Conservation (phyloP, 1,140 invertebrate species). For the Cydia fagiglandana region DNA sequence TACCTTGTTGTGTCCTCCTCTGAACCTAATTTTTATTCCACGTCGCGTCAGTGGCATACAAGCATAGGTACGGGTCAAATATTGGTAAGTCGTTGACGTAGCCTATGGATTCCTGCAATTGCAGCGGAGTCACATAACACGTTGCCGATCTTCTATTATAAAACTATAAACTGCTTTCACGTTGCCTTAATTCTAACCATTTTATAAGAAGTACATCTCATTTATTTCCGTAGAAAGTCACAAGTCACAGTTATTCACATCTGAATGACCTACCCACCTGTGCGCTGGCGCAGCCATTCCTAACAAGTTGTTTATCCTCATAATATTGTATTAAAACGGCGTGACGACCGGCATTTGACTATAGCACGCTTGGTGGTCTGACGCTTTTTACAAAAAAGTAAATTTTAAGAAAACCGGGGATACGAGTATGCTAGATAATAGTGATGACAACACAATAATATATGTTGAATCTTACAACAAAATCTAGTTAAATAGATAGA, state of each 20-base stretch:
- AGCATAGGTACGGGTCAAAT: too few relatives aligned
- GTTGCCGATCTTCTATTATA: too few relatives aligned
- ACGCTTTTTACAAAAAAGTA: neutral
- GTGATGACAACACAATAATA: too few relatives aligned
- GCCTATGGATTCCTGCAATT: too few relatives aligned
- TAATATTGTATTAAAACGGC: slow-evolving; percentile 55
- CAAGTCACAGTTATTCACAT: neutral
- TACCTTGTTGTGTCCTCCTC: too few relatives aligned
- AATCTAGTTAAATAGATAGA: too few relatives aligned
- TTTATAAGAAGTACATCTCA: neutral
- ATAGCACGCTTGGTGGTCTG: slow-evolving; percentile 14
- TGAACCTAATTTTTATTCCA: too few relatives aligned
- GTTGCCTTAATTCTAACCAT: neutral
- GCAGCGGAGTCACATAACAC: too few relatives aligned
- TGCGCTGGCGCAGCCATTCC: neutral
- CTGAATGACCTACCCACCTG: neutral
- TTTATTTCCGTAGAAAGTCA: neutral
- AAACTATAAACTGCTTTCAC: too few relatives aligned
- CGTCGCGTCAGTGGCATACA: too few relatives aligned
- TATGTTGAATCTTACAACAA: too few relatives aligned
- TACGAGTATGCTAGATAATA: neutral
- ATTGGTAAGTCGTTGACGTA: too few relatives aligned
- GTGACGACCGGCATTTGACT: slow-evolving; percentile 39
- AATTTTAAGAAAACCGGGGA: neutral
- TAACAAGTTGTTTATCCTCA: slow-evolving; percentile 63